Base-by-base conservation (phyloP, 2,797 vertebrate genomes). In the Lithobates sylvaticus region DNA sequence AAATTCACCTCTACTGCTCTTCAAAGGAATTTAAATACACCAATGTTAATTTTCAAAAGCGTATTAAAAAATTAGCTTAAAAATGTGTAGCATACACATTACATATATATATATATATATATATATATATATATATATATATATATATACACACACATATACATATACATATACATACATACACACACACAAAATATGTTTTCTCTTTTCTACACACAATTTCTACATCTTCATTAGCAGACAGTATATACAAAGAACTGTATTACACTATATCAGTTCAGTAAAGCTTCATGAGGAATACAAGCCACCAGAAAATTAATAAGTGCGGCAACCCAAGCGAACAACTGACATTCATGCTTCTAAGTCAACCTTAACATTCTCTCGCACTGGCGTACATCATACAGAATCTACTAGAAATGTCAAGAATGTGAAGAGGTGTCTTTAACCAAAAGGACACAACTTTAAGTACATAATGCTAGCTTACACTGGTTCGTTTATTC, bases 401-500 rank as follows among this genome's bases (percentile, higher is more conserved):
- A 94, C 93, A 92, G 91, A 92, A 91, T 93, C 93, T 94, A 95
- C 95, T 94, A 93, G 94, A 95, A 95, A 95, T 94, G 94, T 96
- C 94, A 95, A 95, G 94, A 94, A 94, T 93, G 92, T 95, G 93
- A 95, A 93, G 94, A 95, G 93, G 94, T 93, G 93, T 95, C 95
- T 97, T 96, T 93, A 94, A 93, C 93, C 92, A 93, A 95, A 95
- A 96, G 94, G 96, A 96, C 94, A 95, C 94, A 95, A 96, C 94
- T 97, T 97, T 96, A 97, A 98, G 97, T 97, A 96, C 94, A 94
- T 95, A 96, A 97, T 96, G 94, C 97, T 95, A 96, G 96, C 96
- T 97, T 96, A 96, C 94, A 96, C 96, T 96, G 96, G 96, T 97
- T 97, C 96, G 96, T 96, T 96, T 97, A 98, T 98, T 97, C 97